phyloP scores from a whole-genome alignment of 64 coral and sea anemone genomes.

The Cladopsammia gracilis region DNA sequence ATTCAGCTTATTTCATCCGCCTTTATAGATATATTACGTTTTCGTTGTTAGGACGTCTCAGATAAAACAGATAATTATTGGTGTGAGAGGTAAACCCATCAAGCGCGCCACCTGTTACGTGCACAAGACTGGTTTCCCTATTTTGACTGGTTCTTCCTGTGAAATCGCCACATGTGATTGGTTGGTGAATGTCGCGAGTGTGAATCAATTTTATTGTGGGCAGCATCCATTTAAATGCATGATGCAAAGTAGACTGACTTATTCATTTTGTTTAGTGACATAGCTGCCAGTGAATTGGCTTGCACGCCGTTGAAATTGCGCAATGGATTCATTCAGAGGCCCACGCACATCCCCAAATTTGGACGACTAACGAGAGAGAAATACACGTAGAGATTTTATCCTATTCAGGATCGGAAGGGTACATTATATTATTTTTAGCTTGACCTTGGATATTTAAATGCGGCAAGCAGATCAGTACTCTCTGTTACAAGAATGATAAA shows the following conservation, averaged over 20 bases:
- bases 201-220: constrained; percentile 50
- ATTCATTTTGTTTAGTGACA: constrained; percentile 3
- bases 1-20: neutral
- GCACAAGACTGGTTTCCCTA: constrained; percentile 6
- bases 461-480: neutral
- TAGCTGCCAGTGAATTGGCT: neutral
- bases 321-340: neutral
- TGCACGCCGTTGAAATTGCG: neutral
- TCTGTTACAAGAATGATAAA: neutral
- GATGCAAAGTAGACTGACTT: neutral
- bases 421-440: neutral
- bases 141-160: constrained; percentile 22
- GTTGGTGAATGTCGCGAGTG: neutral
- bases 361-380: neutral
- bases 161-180: constrained; percentile 1
- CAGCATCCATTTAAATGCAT: constrained; percentile 36
- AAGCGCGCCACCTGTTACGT: constrained; percentile 45
- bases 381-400: neutral
- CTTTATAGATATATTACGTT: neutral
- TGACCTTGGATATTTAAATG: neutral
- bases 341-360: neutral
- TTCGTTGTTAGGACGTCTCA: neutral
- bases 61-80: neutral
- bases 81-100: constrained; percentile 2
- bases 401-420: neutral